phyloP scores from a whole-genome alignment of 2,888 invertebrate species.

The Tridacna gigas region DNA sequence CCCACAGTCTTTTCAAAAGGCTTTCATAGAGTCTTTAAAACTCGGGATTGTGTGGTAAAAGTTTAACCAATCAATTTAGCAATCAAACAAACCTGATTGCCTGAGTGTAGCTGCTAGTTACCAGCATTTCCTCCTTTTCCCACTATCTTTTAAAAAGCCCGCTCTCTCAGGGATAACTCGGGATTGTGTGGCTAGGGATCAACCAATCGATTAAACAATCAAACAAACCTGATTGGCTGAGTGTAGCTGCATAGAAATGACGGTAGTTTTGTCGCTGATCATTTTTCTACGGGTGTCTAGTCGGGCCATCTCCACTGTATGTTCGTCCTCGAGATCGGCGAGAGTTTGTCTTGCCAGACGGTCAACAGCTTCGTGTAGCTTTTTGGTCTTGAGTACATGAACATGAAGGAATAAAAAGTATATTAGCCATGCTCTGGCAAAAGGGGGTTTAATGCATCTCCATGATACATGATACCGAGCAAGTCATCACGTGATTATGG shows the following conservation, averaged over 20 bases:
- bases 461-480: too few relatives aligned
- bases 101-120: constrained; percentile 64
- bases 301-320: constrained; percentile 62
- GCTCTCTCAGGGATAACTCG: too few relatives aligned
- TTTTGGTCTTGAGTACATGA: constrained; percentile 37
- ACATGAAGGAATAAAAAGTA: neutral
- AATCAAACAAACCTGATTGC: constrained; percentile 56
- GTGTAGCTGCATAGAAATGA: constrained; percentile 66
- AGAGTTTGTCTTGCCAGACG: constrained; percentile 56
- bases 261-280: constrained; percentile 64
- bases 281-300: constrained; percentile 58
- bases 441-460: too few relatives aligned
- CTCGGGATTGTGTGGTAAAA: too few relatives aligned
- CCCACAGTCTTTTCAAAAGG: too few relatives aligned
- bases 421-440: too few relatives aligned
- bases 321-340: constrained; percentile 63
- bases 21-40: too few relatives aligned
- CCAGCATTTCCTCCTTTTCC: too few relatives aligned
- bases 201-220: neutral
- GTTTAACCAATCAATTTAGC: neutral
- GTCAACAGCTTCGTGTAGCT: constrained; percentile 61
- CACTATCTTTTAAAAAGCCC: neutral
- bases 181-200: too few relatives aligned
- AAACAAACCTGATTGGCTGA: constrained; percentile 64
- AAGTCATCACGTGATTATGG: too few relatives aligned